phyloP scores from a whole-genome alignment of 2,113 vertebrate genomes.

The Chlamydotis undulata region DNA sequence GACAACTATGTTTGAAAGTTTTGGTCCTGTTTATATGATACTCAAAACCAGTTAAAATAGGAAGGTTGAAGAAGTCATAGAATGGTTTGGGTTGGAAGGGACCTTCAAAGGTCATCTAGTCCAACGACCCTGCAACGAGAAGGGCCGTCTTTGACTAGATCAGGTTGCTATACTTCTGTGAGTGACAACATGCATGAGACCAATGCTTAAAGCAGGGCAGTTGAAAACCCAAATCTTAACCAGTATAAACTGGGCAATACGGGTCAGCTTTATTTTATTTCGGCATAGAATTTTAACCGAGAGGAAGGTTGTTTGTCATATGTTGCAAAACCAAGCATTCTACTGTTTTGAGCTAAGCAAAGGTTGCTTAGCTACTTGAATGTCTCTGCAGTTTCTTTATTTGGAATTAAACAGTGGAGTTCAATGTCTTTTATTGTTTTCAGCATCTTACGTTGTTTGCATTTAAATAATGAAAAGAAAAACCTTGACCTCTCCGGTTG shows the following conservation, averaged over 20 bases:
- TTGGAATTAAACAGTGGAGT: neutral
- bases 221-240: neutral
- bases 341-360: neutral
- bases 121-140: no score
- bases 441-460: neutral
- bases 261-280: neutral
- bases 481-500: neutral
- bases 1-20: neutral
- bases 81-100: no score
- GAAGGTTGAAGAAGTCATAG: neutral
- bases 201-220: neutral
- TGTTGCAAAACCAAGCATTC: neutral
- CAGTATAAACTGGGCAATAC: neutral
- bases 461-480: neutral
- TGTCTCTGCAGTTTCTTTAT: neutral
- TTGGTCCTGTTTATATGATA: neutral
- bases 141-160: no score
- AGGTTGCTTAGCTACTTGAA: neutral
- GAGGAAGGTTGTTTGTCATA: neutral
- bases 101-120: no score
- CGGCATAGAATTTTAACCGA: neutral
- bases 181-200: neutral
- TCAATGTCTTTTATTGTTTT: neutral
- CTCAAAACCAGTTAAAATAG: neutral
- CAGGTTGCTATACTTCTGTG: neutral